These are phyloP conservation scores for Lasioglossum villosulum DNA, from an alignment of 2,888 invertebrate genomes.

Conservation along the genomic window DNA sequence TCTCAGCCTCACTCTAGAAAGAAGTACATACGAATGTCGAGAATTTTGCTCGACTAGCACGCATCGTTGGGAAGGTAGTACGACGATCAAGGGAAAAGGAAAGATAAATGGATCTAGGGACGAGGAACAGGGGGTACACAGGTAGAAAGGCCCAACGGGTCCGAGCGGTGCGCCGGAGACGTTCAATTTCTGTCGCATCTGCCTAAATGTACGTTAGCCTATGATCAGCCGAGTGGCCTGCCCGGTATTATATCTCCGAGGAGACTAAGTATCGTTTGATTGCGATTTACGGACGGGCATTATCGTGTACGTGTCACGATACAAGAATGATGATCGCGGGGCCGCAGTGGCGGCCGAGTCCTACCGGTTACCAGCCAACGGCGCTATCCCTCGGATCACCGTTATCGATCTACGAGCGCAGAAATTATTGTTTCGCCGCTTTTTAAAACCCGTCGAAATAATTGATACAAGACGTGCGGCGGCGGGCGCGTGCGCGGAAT, in stretches of 20 bases:
- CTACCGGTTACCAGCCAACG: not conserved
- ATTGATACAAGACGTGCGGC: slow-evolving; percentile 4
- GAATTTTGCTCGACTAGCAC: not conserved
- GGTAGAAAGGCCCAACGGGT: slow-evolving; percentile 11
- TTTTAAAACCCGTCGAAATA: slow-evolving; percentile 32
- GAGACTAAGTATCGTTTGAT: slow-evolving; percentile 68
- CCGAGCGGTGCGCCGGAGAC: slow-evolving; percentile 49
- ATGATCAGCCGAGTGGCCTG: slow-evolving; percentile 68
- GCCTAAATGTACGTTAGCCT: slow-evolving; percentile 78
- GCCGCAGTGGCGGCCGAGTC: not conserved
- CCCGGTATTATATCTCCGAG: slow-evolving; percentile 59
- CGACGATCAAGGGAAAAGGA: not conserved
- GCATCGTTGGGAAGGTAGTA: not conserved
- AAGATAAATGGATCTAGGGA: slow-evolving; percentile 13
- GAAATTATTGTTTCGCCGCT: slow-evolving; percentile 53
- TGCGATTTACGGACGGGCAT: slow-evolving; percentile 56
- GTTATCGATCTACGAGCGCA: slow-evolving; percentile 50
- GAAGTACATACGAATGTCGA: not conserved
- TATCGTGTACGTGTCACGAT: slow-evolving; percentile 63
- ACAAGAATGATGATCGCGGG: slow-evolving; percentile 51
- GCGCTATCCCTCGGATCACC: slow-evolving; percentile 10
- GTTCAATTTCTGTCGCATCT: slow-evolving; percentile 79
- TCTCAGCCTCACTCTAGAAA: not conserved
- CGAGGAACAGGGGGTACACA: not conserved
- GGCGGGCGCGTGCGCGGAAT: slow-evolving; percentile 1